Percentiles rank a stretch among this genome's conserved stretches.
Evolutionary conservation across 1,140 invertebrate genomes (phyloP).

Genomic region (Notospermus geniculatus): DNA sequence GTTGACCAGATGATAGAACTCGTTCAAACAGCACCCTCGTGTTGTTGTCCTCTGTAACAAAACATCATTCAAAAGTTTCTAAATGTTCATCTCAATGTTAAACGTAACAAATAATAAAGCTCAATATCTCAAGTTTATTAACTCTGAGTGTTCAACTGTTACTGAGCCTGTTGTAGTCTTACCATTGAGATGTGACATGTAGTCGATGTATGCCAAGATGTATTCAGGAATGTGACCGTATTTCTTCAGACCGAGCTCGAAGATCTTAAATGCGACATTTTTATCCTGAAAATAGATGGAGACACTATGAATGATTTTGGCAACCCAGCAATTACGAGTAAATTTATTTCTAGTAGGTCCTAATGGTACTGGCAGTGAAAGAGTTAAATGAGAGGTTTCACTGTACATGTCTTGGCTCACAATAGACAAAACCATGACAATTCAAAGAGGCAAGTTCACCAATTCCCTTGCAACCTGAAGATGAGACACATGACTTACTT

Average conservation of each 20-base stretch:
- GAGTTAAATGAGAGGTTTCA: too few relatives aligned
- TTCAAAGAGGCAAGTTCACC: too few relatives aligned
- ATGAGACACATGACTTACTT: too few relatives aligned
- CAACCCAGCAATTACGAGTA: too few relatives aligned
- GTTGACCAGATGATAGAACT: slow-evolving; percentile 87
- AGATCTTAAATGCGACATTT: slow-evolving; percentile 96
- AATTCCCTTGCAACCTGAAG: too few relatives aligned
- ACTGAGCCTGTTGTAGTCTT: slow-evolving; percentile 37
- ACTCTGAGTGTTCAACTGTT: too few relatives aligned
- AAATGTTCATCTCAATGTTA: too few relatives aligned
- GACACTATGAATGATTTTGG: too few relatives aligned
- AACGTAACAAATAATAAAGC: slow-evolving; percentile 15
- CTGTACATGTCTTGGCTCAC: too few relatives aligned
- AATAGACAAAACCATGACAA: too few relatives aligned
- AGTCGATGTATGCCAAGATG: slow-evolving; percentile 93
- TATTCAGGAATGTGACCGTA: slow-evolving; percentile 93
- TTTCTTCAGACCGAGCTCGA: slow-evolving; percentile 96
- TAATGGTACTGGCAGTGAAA: neutral
- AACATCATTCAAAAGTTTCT: too few relatives aligned
- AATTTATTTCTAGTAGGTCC: too few relatives aligned
- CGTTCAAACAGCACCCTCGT: slow-evolving; percentile 96
- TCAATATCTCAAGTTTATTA: slow-evolving; percentile 1
- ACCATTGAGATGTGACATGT: slow-evolving; percentile 96
- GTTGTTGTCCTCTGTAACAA: slow-evolving; percentile 91
- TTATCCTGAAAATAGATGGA: slow-evolving; percentile 69